These are phyloP conservation scores for Lamellibrachia satsuma DNA, from an alignment of 2,888 invertebrate genomes.

Conservation along the genomic window DNA sequence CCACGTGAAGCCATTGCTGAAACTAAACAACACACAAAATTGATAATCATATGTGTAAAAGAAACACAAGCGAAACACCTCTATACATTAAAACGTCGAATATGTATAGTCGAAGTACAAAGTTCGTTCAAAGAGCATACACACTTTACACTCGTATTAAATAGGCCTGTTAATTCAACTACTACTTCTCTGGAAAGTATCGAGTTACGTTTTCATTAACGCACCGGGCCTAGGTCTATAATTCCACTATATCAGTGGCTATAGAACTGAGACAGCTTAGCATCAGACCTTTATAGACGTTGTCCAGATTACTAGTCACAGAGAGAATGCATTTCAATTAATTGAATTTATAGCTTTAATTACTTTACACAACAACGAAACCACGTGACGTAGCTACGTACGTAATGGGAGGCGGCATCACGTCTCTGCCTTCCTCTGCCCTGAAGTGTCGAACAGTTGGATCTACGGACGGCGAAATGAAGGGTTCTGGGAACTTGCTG, in stretches of 20 bases:
- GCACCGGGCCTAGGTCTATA: background rate
- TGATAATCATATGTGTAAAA: background rate
- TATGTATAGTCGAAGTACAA: background rate
- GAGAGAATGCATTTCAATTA: background rate
- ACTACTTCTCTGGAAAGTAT: background rate
- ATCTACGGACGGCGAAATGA: background rate
- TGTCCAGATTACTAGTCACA: background rate
- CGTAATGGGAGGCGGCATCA: background rate
- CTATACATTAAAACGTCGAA: background rate
- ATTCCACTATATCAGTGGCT: background rate
- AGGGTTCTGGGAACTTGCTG: background rate
- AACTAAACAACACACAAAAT: background rate
- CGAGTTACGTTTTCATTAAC: background rate
- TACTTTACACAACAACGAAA: background rate
- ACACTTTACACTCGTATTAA: background rate
- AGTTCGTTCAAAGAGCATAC: background rate
- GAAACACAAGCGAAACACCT: background rate
- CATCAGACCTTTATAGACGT: background rate
- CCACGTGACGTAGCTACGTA: background rate
- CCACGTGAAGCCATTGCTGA: slow-evolving; percentile 17
- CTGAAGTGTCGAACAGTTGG: background rate
- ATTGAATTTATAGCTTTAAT: background rate
- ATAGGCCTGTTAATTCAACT: background rate
- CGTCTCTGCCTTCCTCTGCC: background rate
- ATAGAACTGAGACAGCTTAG: background rate